A percentile compares a stretch with the other conserved stretches of the same genome.
Evolutionary conservation across 2,888 invertebrate species (phyloP).

Genomic region (Nomada fucata): DNA sequence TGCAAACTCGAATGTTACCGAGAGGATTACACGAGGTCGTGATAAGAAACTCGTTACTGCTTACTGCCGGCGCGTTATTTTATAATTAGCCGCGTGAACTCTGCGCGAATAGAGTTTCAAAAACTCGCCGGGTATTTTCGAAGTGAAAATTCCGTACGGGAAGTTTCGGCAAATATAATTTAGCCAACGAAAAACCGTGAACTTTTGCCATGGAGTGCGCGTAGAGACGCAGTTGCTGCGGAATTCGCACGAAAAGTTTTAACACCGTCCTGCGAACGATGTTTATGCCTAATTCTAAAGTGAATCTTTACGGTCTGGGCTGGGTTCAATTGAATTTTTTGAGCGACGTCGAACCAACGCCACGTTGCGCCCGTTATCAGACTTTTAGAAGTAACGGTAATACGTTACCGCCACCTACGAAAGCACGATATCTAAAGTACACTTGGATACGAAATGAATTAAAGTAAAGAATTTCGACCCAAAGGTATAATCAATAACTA

Average conservation of each 20-base stretch:
- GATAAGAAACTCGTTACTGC: slow-evolving; percentile 14
- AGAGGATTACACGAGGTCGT: slow-evolving; percentile 17
- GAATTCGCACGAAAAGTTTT: not conserved
- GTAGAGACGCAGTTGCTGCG: not conserved
- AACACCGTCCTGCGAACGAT: not conserved
- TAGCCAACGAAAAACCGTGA: not conserved
- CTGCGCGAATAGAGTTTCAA: not conserved
- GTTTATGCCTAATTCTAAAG: not conserved
- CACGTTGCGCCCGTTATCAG: no score
- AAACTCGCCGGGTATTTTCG: not conserved
- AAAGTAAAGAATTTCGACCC: no score
- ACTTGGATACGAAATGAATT: no score
- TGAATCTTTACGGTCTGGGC: no score
- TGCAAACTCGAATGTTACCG: slow-evolving; percentile 39
- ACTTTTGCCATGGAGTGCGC: not conserved
- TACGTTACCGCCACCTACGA: no score
- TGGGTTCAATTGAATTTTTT: no score
- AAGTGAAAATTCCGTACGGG: not conserved
- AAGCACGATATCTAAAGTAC: no score
- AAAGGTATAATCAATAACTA: no score
- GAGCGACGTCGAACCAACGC: no score
- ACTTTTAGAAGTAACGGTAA: no score
- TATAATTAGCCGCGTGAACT: not conserved
- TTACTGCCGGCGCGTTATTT: not conserved
- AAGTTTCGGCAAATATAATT: not conserved